Conservation (phyloP, 2,888 invertebrate species). For the Mactromeris polynyma region DNA sequence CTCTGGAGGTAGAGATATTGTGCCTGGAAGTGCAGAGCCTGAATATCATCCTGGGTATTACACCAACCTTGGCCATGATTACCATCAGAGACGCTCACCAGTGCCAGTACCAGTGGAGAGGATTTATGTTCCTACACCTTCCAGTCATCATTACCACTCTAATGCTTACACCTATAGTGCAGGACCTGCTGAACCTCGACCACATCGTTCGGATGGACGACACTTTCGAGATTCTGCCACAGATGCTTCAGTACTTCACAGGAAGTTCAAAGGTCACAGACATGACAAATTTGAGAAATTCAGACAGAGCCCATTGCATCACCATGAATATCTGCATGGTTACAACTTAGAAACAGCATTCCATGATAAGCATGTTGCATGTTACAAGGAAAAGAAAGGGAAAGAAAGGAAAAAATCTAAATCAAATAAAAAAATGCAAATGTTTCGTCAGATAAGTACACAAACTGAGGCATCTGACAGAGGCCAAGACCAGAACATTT, state of each 20-base stretch:
- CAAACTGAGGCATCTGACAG: constrained; percentile 18
- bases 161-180: constrained; percentile 37
- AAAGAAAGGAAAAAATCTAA: constrained; percentile 44
- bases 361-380: constrained; percentile 10
- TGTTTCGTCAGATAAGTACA: constrained; percentile 36
- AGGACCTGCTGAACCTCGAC: background rate
- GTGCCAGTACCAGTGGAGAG: constrained; percentile 5
- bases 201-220: background rate
- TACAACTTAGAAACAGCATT: constrained; percentile 37
- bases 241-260: constrained; percentile 32
- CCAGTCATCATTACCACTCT: constrained; percentile 20
- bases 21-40: background rate
- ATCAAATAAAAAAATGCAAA: constrained; percentile 56
- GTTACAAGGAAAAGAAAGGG: constrained; percentile 23
- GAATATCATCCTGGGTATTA: constrained; percentile 36
- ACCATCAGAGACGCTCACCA: background rate
- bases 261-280: constrained; percentile 25
- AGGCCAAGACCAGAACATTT: background rate
- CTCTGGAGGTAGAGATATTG: constrained; percentile 50
- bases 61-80: constrained; percentile 18
- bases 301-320: constrained; percentile 30
- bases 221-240: constrained; percentile 29
- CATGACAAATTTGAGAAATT: constrained; percentile 37
- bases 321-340: constrained; percentile 46
- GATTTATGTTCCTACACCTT: constrained; percentile 32